These are phyloP conservation scores for Paraplagusia blochii DNA, from an alignment of 2,113 vertebrate species.

Conservation along the genomic window DNA sequence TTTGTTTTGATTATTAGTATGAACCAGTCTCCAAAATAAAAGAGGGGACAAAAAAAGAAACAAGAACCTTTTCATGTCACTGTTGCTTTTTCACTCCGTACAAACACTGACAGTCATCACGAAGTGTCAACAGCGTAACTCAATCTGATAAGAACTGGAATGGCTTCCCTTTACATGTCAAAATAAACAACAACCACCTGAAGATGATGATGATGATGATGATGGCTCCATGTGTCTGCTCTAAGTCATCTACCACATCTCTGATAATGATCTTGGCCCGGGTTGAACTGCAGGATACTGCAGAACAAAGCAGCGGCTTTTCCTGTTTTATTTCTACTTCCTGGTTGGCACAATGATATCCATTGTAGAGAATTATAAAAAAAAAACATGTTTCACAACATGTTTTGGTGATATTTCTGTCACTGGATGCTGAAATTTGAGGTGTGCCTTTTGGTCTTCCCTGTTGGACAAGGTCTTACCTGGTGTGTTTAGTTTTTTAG, in stretches of 20 bases:
- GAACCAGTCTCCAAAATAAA: conserved; percentile 23
- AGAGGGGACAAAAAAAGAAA: conserved; percentile 27
- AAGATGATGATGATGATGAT: conserved; percentile 23
- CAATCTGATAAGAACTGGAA: conserved; percentile 13
- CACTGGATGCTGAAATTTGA: too few relatives aligned
- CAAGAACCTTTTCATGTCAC: conserved; percentile 24
- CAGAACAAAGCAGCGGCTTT: conserved; percentile 23
- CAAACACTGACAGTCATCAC: conserved; percentile 3
- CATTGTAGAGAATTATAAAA: background rate
- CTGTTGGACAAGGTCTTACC: too few relatives aligned
- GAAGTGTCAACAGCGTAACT: conserved; percentile 21
- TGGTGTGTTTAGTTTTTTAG: too few relatives aligned
- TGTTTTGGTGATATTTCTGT: background rate
- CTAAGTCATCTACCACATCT: background rate
- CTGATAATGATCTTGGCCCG: background rate
- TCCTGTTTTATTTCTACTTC: conserved; percentile 19
- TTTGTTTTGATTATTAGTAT: conserved; percentile 39
- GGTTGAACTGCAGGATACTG: background rate
- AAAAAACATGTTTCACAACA: background rate
- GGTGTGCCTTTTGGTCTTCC: too few relatives aligned
- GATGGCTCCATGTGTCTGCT: conserved; percentile 3
- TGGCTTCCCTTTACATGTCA: conserved; percentile 2
- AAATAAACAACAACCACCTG: conserved; percentile 12
- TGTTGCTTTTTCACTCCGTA: conserved; percentile 13
- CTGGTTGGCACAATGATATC: conserved; percentile 1